phyloP scores from a whole-genome alignment of 2,797 vertebrate species.

The Pseudochirops corinnae region DNA sequence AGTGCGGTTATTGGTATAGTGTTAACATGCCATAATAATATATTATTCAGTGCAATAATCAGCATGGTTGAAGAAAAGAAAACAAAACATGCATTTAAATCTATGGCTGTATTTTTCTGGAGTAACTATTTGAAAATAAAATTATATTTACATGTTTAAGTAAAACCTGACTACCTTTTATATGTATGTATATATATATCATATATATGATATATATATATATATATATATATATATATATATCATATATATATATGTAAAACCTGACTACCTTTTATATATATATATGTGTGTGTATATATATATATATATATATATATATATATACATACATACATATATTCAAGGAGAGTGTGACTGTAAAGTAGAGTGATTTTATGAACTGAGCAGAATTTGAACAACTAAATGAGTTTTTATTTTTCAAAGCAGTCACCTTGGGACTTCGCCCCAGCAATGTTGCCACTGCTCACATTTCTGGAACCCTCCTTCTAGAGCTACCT shows the following conservation, averaged over 20 bases:
- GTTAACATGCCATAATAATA: constrained; percentile 85
- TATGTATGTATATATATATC: no score
- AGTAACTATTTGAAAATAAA: constrained; percentile 78
- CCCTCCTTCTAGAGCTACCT: background rate
- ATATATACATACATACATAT: constrained; percentile 51
- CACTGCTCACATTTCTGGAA: constrained; percentile 27
- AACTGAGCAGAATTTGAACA: constrained; percentile 18
- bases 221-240: constrained; percentile 52
- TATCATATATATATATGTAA: constrained; percentile 14
- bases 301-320: constrained; percentile 28
- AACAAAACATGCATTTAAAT: constrained; percentile 84
- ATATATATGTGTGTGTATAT: no score
- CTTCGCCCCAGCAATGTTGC: constrained; percentile 26
- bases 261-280: no score
- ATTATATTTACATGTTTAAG: constrained; percentile 83
- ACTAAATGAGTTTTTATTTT: constrained; percentile 53
- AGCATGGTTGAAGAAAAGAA: constrained; percentile 86
- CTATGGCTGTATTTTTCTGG: constrained; percentile 79
- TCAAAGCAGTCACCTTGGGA: constrained; percentile 30
- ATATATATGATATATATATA: no score
- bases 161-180: constrained; percentile 65
- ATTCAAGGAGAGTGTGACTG: constrained; percentile 31
- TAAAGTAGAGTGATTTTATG: constrained; percentile 37
- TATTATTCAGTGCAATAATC: constrained; percentile 91
- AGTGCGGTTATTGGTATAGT: constrained; percentile 89